These are phyloP conservation scores for Drosophila pseudoananassae DNA, from an alignment of 1,140 invertebrate species.

Conservation along the genomic window DNA sequence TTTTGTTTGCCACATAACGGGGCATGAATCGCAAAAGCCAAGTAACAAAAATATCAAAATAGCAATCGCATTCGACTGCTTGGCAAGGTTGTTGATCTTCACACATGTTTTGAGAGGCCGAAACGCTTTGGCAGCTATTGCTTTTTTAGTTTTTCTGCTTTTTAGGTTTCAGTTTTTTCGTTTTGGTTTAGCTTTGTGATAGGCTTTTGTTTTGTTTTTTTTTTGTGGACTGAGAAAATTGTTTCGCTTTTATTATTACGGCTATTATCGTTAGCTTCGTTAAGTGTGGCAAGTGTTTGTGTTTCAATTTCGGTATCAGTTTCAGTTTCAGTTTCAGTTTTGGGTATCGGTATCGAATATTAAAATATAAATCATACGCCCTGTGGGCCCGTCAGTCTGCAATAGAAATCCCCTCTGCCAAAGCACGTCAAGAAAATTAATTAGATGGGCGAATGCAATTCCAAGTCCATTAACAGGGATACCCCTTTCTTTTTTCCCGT, in stretches of 20 bases:
- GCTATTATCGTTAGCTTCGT: constrained; percentile 35
- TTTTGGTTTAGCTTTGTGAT: neutral
- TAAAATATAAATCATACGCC: constrained; percentile 53
- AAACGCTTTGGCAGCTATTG: constrained; percentile 46
- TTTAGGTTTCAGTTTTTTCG: neutral
- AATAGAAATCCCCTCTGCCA: neutral
- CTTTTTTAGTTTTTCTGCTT: neutral
- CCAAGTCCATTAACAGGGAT: constrained; percentile 32
- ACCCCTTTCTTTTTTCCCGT: neutral
- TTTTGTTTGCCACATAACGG: constrained; percentile 62
- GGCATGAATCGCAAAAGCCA: constrained; percentile 26
- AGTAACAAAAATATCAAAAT: constrained; percentile 7
- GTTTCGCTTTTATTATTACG: constrained; percentile 42
- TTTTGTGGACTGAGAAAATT: constrained; percentile 20
- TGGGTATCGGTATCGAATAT: constrained; percentile 31
- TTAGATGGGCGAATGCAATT: constrained; percentile 8
- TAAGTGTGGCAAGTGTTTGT: constrained; percentile 55
- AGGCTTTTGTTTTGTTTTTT: neutral
- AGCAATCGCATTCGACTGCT: constrained; percentile 44
- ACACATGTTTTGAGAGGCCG: constrained; percentile 40
- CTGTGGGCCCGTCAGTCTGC: constrained; percentile 3
- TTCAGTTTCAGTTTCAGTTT: constrained; percentile 24
- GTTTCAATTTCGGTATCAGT: constrained; percentile 13
- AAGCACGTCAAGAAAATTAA: constrained; percentile 27
- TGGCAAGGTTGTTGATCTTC: constrained; percentile 81